These are phyloP conservation scores for Drosophila falleni DNA, from an alignment of 2,888 invertebrate species.

Conservation along the genomic window DNA sequence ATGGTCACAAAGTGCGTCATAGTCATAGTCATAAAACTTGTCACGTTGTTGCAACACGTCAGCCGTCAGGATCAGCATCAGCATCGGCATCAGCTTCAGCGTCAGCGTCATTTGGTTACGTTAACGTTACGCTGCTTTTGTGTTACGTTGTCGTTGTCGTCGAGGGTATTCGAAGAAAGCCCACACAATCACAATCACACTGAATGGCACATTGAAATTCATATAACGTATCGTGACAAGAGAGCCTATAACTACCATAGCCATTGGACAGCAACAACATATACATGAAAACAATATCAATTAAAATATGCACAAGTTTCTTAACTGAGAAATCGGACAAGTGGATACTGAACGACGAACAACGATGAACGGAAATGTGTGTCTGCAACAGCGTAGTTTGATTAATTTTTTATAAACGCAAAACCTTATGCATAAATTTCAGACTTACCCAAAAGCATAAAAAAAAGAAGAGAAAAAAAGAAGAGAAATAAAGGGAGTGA, in stretches of 20 bases:
- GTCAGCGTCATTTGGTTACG: constrained; percentile 47
- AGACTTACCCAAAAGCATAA: neutral
- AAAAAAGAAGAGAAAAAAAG: neutral
- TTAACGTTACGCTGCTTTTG: constrained; percentile 47
- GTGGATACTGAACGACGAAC: constrained; percentile 4
- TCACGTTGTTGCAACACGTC: constrained; percentile 63
- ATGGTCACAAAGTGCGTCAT: constrained; percentile 61
- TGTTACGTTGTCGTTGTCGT: constrained; percentile 42
- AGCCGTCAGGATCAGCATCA: constrained; percentile 19
- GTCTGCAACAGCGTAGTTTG: constrained; percentile 41
- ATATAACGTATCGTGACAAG: constrained; percentile 49
- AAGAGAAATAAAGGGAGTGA: neutral
- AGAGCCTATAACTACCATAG: constrained; percentile 29
- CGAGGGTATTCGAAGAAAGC: constrained; percentile 67
- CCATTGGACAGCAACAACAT: constrained; percentile 5
- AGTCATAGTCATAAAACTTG: constrained; percentile 57
- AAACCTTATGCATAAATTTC: constrained; percentile 15
- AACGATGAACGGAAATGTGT: constrained; percentile 43
- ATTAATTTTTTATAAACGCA: constrained; percentile 51
- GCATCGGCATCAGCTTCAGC: constrained; percentile 5
- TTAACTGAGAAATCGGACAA: constrained; percentile 45
- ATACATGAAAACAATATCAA: constrained; percentile 63
- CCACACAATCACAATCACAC: constrained; percentile 76
- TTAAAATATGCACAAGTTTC: constrained; percentile 64
- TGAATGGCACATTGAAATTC: constrained; percentile 67